phyloP scores from a whole-genome alignment of 2,113 vertebrate genomes.

The Elgaria multicarinata region DNA sequence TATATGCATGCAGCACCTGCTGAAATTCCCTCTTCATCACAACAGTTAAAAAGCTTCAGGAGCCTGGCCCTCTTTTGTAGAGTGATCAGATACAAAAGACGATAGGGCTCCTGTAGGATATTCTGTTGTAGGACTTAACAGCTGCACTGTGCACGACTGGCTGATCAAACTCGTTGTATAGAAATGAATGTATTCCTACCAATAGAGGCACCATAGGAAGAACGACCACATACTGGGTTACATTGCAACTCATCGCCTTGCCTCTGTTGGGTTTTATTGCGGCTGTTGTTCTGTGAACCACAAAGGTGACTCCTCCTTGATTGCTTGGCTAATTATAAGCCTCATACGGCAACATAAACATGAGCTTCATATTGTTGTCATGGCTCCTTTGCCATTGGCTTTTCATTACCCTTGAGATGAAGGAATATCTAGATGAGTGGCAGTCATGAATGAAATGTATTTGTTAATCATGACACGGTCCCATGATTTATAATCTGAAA shows the following conservation, averaged over 20 bases:
- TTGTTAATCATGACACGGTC: background rate
- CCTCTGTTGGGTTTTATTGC: constrained; percentile 5
- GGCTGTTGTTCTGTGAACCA: background rate
- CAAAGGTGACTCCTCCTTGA: constrained; percentile 23
- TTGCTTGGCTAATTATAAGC: background rate
- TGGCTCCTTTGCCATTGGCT: constrained; percentile 13
- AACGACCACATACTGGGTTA: background rate
- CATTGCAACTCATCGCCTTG: background rate
- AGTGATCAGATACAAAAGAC: too few relatives aligned
- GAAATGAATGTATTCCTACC: constrained; percentile 7
- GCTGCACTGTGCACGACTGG: background rate
- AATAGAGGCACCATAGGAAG: background rate
- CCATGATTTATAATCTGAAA: rapidly evolving
- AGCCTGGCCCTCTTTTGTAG: too few relatives aligned
- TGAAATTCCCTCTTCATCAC: too few relatives aligned
- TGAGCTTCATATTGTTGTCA: background rate
- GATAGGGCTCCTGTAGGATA: too few relatives aligned
- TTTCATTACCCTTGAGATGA: background rate
- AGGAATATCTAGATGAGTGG: background rate
- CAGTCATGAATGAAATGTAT: background rate
- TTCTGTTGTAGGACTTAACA: background rate
- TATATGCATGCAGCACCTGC: too few relatives aligned
- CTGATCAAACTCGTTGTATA: constrained; percentile 20
- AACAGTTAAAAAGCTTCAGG: too few relatives aligned
- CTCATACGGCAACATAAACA: background rate